Evolutionary conservation across 1,140 invertebrate species (phyloP).

Genomic region (Pogonomyrmex californicus): DNA sequence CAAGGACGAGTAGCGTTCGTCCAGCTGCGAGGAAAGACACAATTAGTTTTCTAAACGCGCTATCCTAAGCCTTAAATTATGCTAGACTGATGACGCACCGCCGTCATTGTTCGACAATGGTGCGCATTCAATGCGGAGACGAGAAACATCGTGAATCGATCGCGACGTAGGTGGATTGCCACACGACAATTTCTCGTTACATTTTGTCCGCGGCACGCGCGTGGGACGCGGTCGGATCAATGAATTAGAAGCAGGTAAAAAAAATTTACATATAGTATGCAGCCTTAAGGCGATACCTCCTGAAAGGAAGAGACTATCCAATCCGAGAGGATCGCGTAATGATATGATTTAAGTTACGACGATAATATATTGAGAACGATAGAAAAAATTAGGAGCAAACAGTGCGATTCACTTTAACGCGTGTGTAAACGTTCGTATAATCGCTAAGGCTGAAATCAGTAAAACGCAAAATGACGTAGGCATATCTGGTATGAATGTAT

Average conservation of each 20-base stretch:
- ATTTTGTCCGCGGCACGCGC: constrained; percentile 36
- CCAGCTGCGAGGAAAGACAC: background rate
- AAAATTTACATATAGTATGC: constrained; percentile 26
- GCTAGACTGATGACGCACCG: constrained; percentile 48
- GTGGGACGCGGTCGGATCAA: constrained; percentile 35
- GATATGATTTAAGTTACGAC: background rate
- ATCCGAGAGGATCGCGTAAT: background rate
- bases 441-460: background rate
- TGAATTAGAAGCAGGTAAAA: constrained; percentile 49
- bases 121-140: constrained; percentile 21
- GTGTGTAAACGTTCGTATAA: background rate
- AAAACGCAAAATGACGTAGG: background rate
- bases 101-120: constrained; percentile 54
- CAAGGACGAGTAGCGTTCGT: constrained; percentile 1
- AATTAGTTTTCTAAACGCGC: constrained; percentile 50
- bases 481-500: background rate
- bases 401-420: background rate
- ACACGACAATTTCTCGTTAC: constrained; percentile 62
- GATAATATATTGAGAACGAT: background rate
- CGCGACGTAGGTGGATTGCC: constrained; percentile 55
- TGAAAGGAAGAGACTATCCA: background rate
- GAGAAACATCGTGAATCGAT: constrained; percentile 58
- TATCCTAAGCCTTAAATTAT: constrained; percentile 37
- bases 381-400: background rate
- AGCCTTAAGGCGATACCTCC: background rate